Percentiles rank a stretch among this genome's conserved stretches.
phyloP scores from a whole-genome alignment of 2,113 vertebrate species.

The Pygoscelis antarcticus region DNA sequence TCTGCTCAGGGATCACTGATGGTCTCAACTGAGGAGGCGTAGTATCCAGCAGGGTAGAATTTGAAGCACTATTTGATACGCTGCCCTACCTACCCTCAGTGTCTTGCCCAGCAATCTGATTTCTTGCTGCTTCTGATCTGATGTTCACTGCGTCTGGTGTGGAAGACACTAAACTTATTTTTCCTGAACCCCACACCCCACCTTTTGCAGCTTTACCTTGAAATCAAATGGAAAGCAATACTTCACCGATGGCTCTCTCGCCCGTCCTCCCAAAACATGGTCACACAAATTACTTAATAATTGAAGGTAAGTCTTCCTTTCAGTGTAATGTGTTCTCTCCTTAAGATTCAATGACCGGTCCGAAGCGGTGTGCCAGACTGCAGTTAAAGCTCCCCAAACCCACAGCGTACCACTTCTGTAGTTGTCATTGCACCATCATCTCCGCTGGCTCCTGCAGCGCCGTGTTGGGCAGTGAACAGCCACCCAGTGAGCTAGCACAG shows the following conservation, averaged over 20 bases:
- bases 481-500: not conserved
- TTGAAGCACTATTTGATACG: not conserved
- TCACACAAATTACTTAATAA: not conserved
- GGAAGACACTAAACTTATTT: not conserved
- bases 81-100: not conserved
- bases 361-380: not conserved
- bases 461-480: not conserved
- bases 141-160: not conserved
- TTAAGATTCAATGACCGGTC: not conserved
- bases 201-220: not conserved
- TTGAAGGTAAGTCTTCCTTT: not conserved
- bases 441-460: not conserved
- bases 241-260: not conserved
- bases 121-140: not conserved
- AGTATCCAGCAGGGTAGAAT: not conserved
- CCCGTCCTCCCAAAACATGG: not conserved
- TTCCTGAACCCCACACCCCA: not conserved
- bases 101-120: not conserved
- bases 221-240: not conserved
- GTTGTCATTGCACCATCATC: not conserved
- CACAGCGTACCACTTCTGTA: accelerated
- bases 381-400: not conserved
- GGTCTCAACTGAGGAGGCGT: not conserved
- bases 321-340: not conserved
- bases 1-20: not conserved